Evolutionary conservation across 2,797 vertebrate species (phyloP).

Genomic region (Eutrigla gurnardus): DNA sequence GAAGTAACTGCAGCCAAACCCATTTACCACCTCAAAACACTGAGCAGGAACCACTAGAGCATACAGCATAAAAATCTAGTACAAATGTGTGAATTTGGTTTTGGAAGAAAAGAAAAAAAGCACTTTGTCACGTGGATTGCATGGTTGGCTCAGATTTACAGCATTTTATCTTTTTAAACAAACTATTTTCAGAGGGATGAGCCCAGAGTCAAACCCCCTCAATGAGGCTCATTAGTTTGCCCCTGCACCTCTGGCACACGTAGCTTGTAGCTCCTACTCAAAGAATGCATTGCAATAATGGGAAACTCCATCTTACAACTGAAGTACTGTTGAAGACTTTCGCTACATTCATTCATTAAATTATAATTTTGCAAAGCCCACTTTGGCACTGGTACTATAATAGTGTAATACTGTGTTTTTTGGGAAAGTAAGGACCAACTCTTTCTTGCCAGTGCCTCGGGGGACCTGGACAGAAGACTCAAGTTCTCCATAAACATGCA

Average conservation of each 20-base stretch:
- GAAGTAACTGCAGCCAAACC: not conserved
- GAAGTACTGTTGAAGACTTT: constrained; percentile 7
- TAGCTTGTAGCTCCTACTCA: not conserved
- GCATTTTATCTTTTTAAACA: constrained; percentile 2
- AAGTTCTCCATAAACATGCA: constrained; percentile 21
- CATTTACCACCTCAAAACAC: not conserved
- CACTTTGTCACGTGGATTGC: not conserved
- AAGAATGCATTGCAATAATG: not conserved
- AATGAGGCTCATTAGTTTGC: constrained; percentile 26
- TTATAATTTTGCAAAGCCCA: constrained; percentile 9
- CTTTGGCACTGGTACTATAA: constrained; percentile 5
- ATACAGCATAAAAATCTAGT: not conserved
- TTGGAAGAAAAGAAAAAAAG: not conserved
- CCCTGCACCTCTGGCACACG: not conserved
- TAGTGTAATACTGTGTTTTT: constrained; percentile 21
- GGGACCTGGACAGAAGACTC: constrained; percentile 42
- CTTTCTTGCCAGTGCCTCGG: constrained; percentile 25
- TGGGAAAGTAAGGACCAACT: constrained; percentile 13
- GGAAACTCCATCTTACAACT: constrained; percentile 18
- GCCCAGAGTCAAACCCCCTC: not conserved
- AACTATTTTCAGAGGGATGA: not conserved
- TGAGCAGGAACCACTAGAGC: not conserved
- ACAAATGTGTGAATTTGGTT: not conserved
- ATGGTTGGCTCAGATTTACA: not conserved
- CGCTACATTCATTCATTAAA: constrained; percentile 4